phyloP scores from a whole-genome alignment of 2,113 vertebrate genomes.

The Leptocoma aspasia region DNA sequence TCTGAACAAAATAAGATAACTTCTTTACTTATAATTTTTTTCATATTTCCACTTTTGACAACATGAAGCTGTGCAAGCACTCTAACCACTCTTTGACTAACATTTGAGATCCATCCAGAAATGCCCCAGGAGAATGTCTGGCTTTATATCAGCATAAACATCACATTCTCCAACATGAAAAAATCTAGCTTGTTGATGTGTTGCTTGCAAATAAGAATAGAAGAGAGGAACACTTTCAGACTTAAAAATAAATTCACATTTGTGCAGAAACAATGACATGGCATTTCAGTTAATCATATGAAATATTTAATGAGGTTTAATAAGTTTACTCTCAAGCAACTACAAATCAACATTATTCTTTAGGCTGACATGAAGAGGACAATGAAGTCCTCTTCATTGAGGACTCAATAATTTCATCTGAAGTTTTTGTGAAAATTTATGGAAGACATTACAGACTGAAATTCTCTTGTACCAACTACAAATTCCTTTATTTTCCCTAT shows the following conservation, averaged over 20 bases:
- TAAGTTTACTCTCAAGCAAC: neutral
- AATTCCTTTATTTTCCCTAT: neutral
- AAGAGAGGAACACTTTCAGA: neutral
- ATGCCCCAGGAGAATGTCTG: neutral
- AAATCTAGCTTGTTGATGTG: neutral
- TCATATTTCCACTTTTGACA: neutral
- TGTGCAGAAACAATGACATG: neutral
- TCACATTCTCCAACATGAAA: neutral
- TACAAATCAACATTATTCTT: neutral
- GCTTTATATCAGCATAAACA: neutral
- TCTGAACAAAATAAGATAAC: neutral
- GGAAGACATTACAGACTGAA: neutral
- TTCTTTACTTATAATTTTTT: neutral
- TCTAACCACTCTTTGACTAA: neutral
- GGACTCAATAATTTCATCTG: neutral
- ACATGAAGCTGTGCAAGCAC: neutral
- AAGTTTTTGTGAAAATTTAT: neutral
- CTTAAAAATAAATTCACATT: neutral
- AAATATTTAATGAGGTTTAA: neutral
- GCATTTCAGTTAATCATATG: neutral
- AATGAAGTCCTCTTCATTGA: no score
- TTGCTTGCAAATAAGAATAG: neutral
- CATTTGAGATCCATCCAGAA: neutral
- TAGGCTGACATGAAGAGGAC: neutral
- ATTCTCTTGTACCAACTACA: neutral